phyloP scores from a whole-genome alignment of 2,113 vertebrate species.

The Calidris pygmaea region DNA sequence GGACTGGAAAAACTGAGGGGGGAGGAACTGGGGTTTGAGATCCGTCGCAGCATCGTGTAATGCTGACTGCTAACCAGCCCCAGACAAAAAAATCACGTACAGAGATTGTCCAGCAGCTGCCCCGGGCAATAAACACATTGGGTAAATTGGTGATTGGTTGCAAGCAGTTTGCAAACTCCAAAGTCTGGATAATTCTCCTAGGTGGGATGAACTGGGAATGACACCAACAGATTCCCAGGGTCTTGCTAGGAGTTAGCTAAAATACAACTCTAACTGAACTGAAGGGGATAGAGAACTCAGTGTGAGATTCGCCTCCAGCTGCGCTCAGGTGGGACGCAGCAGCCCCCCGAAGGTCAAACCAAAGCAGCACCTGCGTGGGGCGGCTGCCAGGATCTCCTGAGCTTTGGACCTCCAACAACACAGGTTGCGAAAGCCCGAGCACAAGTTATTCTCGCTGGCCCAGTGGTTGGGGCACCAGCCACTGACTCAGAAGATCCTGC shows the following conservation, averaged over 20 bases:
- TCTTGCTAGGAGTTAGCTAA: neutral
- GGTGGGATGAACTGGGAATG: neutral
- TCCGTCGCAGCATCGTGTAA: neutral
- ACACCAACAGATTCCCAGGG: neutral
- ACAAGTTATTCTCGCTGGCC: conserved; percentile 42
- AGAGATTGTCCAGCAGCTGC: neutral
- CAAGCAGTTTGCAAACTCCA: neutral
- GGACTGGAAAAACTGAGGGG: neutral
- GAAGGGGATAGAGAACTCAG: neutral
- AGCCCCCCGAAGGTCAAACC: neutral
- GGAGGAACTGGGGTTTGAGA: neutral
- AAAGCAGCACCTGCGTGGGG: neutral
- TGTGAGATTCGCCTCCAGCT: neutral
- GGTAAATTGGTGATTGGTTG: neutral
- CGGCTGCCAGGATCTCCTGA: neutral
- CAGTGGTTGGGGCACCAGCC: conserved; percentile 23
- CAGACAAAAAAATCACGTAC: neutral
- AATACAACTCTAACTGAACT: neutral
- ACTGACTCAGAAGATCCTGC: conserved; percentile 48
- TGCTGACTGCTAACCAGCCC: neutral
- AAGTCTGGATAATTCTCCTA: neutral
- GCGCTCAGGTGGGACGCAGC: neutral
- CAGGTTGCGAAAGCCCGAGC: neutral
- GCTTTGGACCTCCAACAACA: neutral
- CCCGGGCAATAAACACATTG: neutral